Conservation (phyloP, 2,797 vertebrate genomes). For the Hoplostethus atlanticus region DNA sequence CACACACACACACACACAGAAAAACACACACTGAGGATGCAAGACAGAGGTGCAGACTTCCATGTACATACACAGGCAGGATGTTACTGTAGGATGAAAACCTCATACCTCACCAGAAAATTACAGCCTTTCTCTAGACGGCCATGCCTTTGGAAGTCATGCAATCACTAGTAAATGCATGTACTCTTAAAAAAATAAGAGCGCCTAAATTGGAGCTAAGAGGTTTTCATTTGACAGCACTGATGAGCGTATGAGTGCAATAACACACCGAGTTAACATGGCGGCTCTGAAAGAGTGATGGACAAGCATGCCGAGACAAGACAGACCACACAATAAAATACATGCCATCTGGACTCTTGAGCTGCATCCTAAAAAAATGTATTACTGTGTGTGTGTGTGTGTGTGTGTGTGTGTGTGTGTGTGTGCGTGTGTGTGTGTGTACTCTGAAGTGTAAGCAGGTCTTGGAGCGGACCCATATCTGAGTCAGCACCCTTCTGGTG, state of each 20-base stretch:
- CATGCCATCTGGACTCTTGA: constrained; percentile 25
- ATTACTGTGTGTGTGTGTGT: constrained; percentile 7
- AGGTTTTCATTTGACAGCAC: constrained; percentile 15
- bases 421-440: constrained; percentile 4
- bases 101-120: not conserved
- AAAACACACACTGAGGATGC: constrained; percentile 23
- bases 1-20: constrained; percentile 25
- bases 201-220: not conserved
- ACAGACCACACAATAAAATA: constrained; percentile 27
- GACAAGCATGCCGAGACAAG: constrained; percentile 26
- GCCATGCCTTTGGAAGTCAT: not conserved
- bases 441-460: constrained; percentile 15
- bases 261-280: constrained; percentile 17
- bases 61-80: not conserved
- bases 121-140: too few relatives aligned
- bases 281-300: constrained; percentile 35
- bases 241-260: constrained; percentile 15
- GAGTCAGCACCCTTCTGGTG: constrained; percentile 64
- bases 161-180: not conserved
- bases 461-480: constrained; percentile 56
- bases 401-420: constrained; percentile 12
- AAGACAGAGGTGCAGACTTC: not conserved
- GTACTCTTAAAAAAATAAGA: not conserved
- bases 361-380: not conserved
- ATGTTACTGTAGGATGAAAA: not conserved